Evolutionary conservation across 2,113 vertebrate genomes (phyloP), one percentile per base, ranked within the genome.

Genomic region (Alouatta palliata): DNA sequence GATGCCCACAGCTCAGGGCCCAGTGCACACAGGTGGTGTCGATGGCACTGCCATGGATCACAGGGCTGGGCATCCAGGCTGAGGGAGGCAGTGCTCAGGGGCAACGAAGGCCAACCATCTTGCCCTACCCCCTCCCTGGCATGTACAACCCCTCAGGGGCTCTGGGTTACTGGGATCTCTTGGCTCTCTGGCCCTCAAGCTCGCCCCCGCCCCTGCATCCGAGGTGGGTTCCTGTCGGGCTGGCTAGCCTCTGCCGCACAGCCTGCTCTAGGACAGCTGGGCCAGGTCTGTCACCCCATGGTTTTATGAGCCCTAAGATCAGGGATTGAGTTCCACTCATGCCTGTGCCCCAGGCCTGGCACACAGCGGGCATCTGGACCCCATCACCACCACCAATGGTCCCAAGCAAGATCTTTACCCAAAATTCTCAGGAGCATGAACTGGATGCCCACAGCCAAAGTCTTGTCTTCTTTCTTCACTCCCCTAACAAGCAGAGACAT

Each of bases 1-100:
- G 96, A 21, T 97, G 97, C 12, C 98, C 97, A 0, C 99, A 99
- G 86, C 99, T 99, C 45, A 25, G 83, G 70, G 99, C 99, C 99
- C 99, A 99, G 70, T 98, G 83, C 95, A 99, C 96, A 94, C 99
- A 99, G 23, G 99, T 98, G 0, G 98, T 99, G 97, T 99, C 99
- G 0, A 99, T 99, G 97, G 99, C 98, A 0, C 98, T 99, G 92
- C 99, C 99, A 0, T 99, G 99, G 84, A 99, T 93, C 64, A 99
- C 99, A 0, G 99, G 99, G 0, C 99, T 99, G 0, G 99, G 99
- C 98, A 99, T 98, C 99, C 99, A 99, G 0, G 99, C 99, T 99
- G 96, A 25, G 56, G 56, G n/a, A 95, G 45, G 70, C 83, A 12
- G 35, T 23, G 30, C 12, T 96, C 91, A 97, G 90, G 45, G 25